These are phyloP conservation scores for Babylonia areolata DNA, from an alignment of 1,140 invertebrate species.

Conservation along the genomic window DNA sequence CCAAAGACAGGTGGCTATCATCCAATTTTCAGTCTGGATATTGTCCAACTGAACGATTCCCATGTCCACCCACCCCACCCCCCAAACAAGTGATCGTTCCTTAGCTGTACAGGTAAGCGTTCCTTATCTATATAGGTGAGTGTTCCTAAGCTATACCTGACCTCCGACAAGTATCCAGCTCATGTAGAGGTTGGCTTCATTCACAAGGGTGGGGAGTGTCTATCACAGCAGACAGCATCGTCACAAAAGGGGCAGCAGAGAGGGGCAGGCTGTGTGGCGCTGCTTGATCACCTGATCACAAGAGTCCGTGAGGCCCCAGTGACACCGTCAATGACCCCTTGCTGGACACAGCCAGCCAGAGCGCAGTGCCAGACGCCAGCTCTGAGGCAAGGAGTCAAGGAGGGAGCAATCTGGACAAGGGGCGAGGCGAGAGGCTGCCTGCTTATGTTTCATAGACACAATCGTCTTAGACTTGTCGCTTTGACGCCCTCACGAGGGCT, in stretches of 20 bases:
- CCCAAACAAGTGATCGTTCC: too few relatives aligned
- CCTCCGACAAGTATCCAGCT: too few relatives aligned
- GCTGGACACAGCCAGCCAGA: background rate
- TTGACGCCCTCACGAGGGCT: slow-evolving; percentile 26
- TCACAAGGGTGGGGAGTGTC: too few relatives aligned
- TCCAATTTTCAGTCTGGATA: too few relatives aligned
- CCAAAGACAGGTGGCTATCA: background rate
- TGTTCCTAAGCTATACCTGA: too few relatives aligned
- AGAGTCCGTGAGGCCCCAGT: background rate
- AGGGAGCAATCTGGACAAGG: background rate
- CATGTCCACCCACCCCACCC: too few relatives aligned
- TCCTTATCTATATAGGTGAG: too few relatives aligned
- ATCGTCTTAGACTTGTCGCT: slow-evolving; percentile 27
- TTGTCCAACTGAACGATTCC: too few relatives aligned
- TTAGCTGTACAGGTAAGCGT: too few relatives aligned
- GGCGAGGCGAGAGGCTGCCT: background rate
- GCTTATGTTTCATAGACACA: slow-evolving; percentile 20
- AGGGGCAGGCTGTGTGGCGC: background rate
- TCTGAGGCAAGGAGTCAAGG: background rate
- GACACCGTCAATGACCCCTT: background rate
- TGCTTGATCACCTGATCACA: background rate
- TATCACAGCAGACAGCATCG: too few relatives aligned
- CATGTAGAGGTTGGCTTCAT: too few relatives aligned
- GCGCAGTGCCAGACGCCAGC: background rate
- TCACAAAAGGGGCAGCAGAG: too few relatives aligned